Evolutionary conservation across 2,797 vertebrate genomes (phyloP), one percentile per base, ranked within the genome.

Genomic region (Lepidocolaptes lacrymiger): DNA sequence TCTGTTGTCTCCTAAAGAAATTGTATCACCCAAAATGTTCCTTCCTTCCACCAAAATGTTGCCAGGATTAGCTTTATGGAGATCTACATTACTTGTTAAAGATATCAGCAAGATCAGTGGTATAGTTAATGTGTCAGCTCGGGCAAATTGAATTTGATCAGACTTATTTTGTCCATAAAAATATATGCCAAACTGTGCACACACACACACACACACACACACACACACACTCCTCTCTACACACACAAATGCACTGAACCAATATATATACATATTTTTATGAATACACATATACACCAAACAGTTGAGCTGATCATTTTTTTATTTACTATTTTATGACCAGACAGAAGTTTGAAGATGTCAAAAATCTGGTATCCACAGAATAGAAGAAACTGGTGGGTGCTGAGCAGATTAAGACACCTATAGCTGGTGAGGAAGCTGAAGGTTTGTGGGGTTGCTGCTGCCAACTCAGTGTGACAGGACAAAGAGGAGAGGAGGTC

Each of bases 11-110:
- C 22, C 56, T 56, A 43, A 83, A 76, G 44, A 82, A 83, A 39
- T n/a, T 1, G 0, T 14, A 39, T 41, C 24, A 54, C 30, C 9
- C 41, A 41, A 85, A 85, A 64, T 0, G 0, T 41, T 18, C 54
- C 28, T 85, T 46, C 61, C 5, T 74, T 61, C 30, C 32, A 54
- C 12, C 39, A 23, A 81, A 72, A 77, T 24, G 2, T n/a, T 67
- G 21, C 13, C 22, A 66, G 63, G 34, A 23, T 48, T 58, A 84
- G 4, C 16, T 88, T 79, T 54, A 36, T 6, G 28, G 48, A 63
- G 8, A 59, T 18, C 15, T 51, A 20, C 12, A 32, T 48, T 48
- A 66, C 14, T 44, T 78, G 10, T 58, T 61, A n/a, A 51, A 64
- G 34, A 11, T 48, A 52, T 14, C 34, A 52, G 2, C n/a, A 59